Conservation (phyloP, 2,113 vertebrate species). For the Narcine bancroftii region DNA sequence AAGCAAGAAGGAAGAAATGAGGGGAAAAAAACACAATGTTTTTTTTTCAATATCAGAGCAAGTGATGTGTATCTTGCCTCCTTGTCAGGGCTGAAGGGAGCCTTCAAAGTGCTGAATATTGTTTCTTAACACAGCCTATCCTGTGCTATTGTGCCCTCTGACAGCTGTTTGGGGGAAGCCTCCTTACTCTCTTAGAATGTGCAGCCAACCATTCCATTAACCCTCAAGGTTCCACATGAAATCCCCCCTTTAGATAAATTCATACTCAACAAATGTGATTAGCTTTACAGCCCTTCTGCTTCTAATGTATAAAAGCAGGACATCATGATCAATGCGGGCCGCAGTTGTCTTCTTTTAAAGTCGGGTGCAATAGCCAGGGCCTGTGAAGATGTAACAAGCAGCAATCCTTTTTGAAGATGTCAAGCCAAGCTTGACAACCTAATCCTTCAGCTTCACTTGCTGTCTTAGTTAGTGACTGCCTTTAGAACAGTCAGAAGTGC, state of each 20-base stretch:
- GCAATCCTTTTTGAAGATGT: constrained; percentile 52
- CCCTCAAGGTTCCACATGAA: constrained; percentile 47
- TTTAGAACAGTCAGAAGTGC: constrained; percentile 53
- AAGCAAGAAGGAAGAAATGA: constrained; percentile 42
- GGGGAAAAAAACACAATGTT: constrained; percentile 38
- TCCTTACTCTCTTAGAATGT: constrained; percentile 54
- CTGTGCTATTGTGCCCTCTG: constrained; percentile 53
- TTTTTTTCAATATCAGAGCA: constrained; percentile 33
- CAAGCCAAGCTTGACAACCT: constrained; percentile 63
- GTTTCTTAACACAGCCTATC: constrained; percentile 61
- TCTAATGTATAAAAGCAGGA: constrained; percentile 45
- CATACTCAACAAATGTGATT: constrained; percentile 49
- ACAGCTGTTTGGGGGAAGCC: constrained; percentile 61
- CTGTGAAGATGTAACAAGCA: constrained; percentile 45
- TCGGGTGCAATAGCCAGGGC: constrained; percentile 41
- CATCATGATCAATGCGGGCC: constrained; percentile 42
- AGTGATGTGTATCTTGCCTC: constrained; percentile 37
- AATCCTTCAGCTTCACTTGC: constrained; percentile 55
- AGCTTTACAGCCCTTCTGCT: constrained; percentile 44
- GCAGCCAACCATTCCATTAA: constrained; percentile 55
- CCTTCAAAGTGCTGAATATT: constrained; percentile 53
- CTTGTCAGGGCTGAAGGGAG: constrained; percentile 30
- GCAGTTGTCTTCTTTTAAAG: constrained; percentile 47
- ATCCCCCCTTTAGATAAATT: constrained; percentile 58
- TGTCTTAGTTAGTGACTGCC: constrained; percentile 59